Conservation (phyloP, 2,797 vertebrate genomes). For the Takifugu rubripes region DNA sequence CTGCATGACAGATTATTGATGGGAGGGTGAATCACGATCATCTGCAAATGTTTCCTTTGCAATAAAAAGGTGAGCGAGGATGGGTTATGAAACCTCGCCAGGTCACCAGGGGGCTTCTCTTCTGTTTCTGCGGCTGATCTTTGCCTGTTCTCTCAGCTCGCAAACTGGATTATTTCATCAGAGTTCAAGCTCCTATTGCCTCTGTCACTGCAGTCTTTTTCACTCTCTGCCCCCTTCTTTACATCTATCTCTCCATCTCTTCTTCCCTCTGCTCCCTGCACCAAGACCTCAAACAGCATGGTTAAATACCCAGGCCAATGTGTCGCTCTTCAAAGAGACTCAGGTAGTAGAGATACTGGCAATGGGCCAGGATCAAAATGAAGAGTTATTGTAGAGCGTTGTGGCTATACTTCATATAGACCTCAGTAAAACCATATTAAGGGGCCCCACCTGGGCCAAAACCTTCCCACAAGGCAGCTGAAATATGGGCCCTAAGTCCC, state of each 20-base stretch:
- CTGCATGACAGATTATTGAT: slow-evolving; percentile 13
- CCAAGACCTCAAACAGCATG: slow-evolving; percentile 82
- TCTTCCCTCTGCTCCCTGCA: slow-evolving; percentile 65
- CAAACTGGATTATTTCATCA: slow-evolving; percentile 78
- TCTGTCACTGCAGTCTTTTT: slow-evolving; percentile 71
- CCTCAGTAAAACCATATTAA: slow-evolving; percentile 67
- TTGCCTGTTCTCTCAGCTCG: slow-evolving; percentile 66
- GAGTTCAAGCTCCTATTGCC: slow-evolving; percentile 72
- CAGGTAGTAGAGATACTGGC: slow-evolving; percentile 79
- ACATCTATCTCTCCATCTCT: slow-evolving; percentile 61
- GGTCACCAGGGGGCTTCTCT: slow-evolving; percentile 55
- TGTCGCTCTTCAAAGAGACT: slow-evolving; percentile 84
- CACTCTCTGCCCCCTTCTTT: slow-evolving; percentile 64
- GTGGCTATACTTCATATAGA: slow-evolving; percentile 68
- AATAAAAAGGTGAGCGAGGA: slow-evolving; percentile 43
- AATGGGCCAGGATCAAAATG: slow-evolving; percentile 73
- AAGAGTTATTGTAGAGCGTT: slow-evolving; percentile 75
- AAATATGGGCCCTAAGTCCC: slow-evolving; percentile 70
- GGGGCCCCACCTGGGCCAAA: slow-evolving; percentile 66
- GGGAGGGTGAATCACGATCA: slow-evolving; percentile 17
- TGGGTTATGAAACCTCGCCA: slow-evolving; percentile 58
- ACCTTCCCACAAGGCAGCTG: slow-evolving; percentile 67
- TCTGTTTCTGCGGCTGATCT: slow-evolving; percentile 52
- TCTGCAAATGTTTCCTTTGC: slow-evolving; percentile 34
- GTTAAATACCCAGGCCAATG: slow-evolving; percentile 80